Evolutionary conservation across 30 jellyfish, hydroid and myxozoan species (phyloP).

Genomic region (Catostylus mosaicus): DNA sequence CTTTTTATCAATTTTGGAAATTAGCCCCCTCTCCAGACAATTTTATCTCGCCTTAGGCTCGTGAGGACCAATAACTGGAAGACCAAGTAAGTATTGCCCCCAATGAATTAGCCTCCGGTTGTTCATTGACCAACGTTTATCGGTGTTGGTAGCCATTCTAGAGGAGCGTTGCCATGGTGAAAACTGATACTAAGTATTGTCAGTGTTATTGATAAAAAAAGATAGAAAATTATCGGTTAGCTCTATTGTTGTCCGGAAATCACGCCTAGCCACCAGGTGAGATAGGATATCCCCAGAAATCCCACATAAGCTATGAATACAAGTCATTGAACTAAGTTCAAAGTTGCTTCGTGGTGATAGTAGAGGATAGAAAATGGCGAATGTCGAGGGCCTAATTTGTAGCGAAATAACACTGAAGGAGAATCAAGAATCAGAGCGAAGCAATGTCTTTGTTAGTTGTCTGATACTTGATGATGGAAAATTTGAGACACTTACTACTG

Average conservation of each 20-base stretch:
- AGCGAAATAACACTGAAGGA: background rate
- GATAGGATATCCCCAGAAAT: background rate
- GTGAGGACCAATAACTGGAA: no score
- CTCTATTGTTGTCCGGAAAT: slow-evolving; percentile 48
- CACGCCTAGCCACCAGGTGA: slow-evolving; percentile 57
- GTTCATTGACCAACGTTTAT: no score
- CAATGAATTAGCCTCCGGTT: no score
- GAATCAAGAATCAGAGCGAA: slow-evolving; percentile 5
- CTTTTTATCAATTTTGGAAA: no score
- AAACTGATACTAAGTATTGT: no score
- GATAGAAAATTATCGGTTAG: background rate
- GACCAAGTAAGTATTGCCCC: no score
- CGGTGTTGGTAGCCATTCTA: no score
- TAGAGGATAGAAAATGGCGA: slow-evolving; percentile 24
- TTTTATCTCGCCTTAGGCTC: no score
- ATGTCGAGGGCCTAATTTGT: background rate
- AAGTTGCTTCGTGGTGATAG: background rate
- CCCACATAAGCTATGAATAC: background rate
- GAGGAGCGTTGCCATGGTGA: no score
- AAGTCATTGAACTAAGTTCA: background rate
- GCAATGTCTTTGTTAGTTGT: background rate
- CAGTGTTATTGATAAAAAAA: no score
- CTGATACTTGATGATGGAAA: background rate
- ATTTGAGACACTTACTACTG: no score
- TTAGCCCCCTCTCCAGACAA: no score